Evolutionary conservation across 2,888 invertebrate species (phyloP).

Genomic region (Nephrotoma appendiculata): DNA sequence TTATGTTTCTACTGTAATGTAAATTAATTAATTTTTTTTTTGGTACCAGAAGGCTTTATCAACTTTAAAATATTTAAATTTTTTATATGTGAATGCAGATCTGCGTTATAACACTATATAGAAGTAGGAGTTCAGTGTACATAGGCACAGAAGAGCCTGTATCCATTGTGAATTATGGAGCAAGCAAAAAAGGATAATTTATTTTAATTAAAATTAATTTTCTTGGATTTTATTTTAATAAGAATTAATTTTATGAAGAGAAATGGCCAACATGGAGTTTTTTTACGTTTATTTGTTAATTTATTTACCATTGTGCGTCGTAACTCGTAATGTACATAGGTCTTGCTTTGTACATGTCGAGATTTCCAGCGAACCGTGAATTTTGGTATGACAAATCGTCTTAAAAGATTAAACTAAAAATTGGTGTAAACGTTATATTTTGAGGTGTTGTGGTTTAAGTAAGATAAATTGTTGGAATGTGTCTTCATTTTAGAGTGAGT

Average conservation of each 20-base stretch:
- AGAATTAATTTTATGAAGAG: background rate
- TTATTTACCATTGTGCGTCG: background rate
- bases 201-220: background rate
- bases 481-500: too few relatives aligned
- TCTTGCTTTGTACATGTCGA: background rate
- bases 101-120: background rate
- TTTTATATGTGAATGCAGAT: background rate
- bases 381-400: background rate
- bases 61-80: background rate
- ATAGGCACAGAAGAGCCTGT: background rate
- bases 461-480: background rate
- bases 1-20: background rate
- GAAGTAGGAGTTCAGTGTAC: background rate
- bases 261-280: too few relatives aligned
- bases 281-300: background rate
- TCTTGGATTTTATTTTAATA: background rate
- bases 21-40: background rate
- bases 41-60: background rate
- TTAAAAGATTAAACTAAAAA: background rate
- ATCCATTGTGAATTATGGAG: background rate
- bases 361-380: background rate
- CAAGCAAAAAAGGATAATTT: background rate
- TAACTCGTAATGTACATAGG: background rate
- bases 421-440: background rate
- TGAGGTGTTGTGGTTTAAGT: background rate